Evolutionary conservation across 64 coral and sea anemone genomes (phyloP).

Genomic region (Platygyra sinensis): DNA sequence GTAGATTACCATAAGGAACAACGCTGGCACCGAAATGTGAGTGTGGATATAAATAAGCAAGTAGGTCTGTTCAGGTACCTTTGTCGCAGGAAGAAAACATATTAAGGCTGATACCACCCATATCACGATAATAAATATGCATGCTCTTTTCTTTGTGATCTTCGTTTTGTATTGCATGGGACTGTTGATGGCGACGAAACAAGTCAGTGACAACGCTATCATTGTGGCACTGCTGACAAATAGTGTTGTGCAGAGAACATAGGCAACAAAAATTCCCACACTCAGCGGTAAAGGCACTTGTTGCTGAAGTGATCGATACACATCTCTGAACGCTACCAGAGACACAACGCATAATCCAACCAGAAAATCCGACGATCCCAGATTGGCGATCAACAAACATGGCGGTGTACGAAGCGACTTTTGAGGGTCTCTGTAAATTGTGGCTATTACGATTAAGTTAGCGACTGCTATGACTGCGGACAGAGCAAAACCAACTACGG

Average conservation of each 20-base stretch:
- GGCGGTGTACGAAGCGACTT: conserved; percentile 14
- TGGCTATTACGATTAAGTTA: conserved; percentile 4
- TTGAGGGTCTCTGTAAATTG: conserved; percentile 7
- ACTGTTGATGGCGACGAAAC: conserved; percentile 1
- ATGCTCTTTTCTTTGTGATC: conserved; percentile 10
- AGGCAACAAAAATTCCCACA: background rate
- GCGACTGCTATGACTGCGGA: background rate
- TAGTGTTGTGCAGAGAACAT: conserved; percentile 1
- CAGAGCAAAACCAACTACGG: conserved; percentile 8
- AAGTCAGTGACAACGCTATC: background rate
- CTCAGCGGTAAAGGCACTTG: background rate
- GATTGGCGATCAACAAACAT: conserved; percentile 30
- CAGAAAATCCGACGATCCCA: conserved; percentile 13
- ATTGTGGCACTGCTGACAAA: conserved; percentile 20
- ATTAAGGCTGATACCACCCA: background rate
- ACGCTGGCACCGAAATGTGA: conserved; percentile 10
- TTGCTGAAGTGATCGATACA: background rate
- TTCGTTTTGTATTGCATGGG: conserved; percentile 15
- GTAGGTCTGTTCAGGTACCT: background rate
- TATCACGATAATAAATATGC: background rate
- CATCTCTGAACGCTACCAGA: conserved; percentile 8
- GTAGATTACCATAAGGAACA: background rate
- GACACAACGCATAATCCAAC: conserved; percentile 16
- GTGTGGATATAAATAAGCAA: conserved; percentile 32
- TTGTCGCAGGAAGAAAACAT: background rate